A percentile compares a stretch with the other conserved stretches of the same genome.
Conservation (phyloP, 1,140 invertebrate species). For the Orchesella cincta region DNA sequence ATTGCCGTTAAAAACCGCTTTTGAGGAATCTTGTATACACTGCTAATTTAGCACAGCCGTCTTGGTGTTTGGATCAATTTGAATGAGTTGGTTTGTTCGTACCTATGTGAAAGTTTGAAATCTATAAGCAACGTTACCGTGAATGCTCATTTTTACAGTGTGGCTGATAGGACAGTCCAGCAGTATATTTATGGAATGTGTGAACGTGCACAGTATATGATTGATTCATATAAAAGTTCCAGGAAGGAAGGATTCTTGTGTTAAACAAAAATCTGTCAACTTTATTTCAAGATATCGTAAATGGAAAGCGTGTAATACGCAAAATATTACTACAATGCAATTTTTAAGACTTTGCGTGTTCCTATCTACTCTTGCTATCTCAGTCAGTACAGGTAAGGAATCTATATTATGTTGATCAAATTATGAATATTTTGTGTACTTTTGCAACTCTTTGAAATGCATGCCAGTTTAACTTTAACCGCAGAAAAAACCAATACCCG, state of each 20-base stretch:
- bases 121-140: too few relatives aligned
- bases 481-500: too few relatives aligned
- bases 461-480: too few relatives aligned
- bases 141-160: too few relatives aligned
- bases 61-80: too few relatives aligned
- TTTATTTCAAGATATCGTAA: neutral
- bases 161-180: conserved; percentile 21
- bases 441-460: too few relatives aligned
- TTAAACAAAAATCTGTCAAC: neutral
- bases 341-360: conserved; percentile 11
- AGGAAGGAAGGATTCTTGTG: neutral
- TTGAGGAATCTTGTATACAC: too few relatives aligned
- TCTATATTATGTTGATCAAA: too few relatives aligned
- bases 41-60: too few relatives aligned
- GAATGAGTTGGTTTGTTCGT: too few relatives aligned
- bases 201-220: neutral
- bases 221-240: neutral
- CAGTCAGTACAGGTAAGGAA: conserved; percentile 8
- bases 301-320: neutral
- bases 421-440: too few relatives aligned
- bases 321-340: conserved; percentile 9
- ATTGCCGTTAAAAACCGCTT: too few relatives aligned
- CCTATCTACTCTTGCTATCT: conserved; percentile 4
- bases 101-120: neutral
- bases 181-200: neutral